Evolutionary conservation across 2,888 invertebrate genomes (phyloP), one percentile per base, ranked within the genome.

Genomic region (Galeruca laticollis): DNA sequence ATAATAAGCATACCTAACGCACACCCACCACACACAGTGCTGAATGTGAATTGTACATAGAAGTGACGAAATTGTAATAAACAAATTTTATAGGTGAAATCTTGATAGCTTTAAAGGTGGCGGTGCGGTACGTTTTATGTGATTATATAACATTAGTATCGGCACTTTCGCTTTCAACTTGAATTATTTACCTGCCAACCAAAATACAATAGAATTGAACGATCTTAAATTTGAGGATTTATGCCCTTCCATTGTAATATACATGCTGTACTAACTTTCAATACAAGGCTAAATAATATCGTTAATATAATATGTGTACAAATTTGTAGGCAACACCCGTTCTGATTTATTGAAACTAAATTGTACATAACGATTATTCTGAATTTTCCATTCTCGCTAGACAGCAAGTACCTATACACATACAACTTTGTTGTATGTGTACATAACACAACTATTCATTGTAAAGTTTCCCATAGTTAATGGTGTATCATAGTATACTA

Each of bases 31-130:
- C 59, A 66, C 59, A 65, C 80, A 82, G 81, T 81, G 81, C 82
- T 82, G 80, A 81, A 78, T 80, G 83, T 82, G 82, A 82, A 83
- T 80, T 82, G 83, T 84, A 84, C 76, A 84, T 84, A 83, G 78
- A 81, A 82, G 79, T 79, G 80, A 79, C 81, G 80, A 40, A 80
- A 79, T 77, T 81, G 82, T 83, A 80, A 80, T 83, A 82, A 79
- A 79, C 76, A 80, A 21, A 82, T 82, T 82, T 77, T 73, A 68
- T 80, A 81, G 81, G 76, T 75, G 75, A 76, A 79, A 75, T 66
- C 47, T 62, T 77, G 76, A 76, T 78, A 77, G 77, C 75, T 80
- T 78, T 81, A 77, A 78, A 71, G 68, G 69, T 75, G 73, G 73
- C 71, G 76, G 73, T 75, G 76, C 76, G 75, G 74, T 79, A 75